phyloP scores from a whole-genome alignment of 2,797 vertebrate species.

The Novumbra hubbsi region DNA sequence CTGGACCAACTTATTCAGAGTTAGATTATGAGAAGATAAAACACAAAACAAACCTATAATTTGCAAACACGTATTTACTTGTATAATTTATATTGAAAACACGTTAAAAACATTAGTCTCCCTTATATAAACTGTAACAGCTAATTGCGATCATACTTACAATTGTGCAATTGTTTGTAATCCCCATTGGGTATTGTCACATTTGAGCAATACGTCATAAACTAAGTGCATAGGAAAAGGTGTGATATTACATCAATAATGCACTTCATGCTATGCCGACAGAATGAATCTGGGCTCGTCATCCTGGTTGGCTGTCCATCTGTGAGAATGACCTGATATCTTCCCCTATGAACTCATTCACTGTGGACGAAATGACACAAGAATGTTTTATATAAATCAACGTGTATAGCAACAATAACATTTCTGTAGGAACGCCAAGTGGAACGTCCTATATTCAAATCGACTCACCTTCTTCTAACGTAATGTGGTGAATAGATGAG shows the following conservation, averaged over 20 bases:
- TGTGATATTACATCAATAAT: slow-evolving; percentile 40
- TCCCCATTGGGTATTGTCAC: slow-evolving; percentile 32
- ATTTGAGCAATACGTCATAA: slow-evolving; percentile 48
- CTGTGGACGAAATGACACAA: slow-evolving; percentile 54
- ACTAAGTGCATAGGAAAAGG: slow-evolving; percentile 49
- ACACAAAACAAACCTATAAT: slow-evolving; percentile 25
- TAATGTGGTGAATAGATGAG: slow-evolving; percentile 87
- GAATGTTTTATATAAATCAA: not conserved
- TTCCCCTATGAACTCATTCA: slow-evolving; percentile 90
- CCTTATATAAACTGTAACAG: slow-evolving; percentile 66
- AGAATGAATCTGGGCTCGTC: slow-evolving; percentile 33
- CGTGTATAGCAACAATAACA: not conserved
- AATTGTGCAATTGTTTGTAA: slow-evolving; percentile 52
- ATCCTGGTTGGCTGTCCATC: slow-evolving; percentile 75
- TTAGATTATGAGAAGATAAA: not conserved
- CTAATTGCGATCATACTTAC: slow-evolving; percentile 65
- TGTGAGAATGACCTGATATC: slow-evolving; percentile 83
- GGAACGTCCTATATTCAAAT: not conserved
- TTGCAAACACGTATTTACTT: slow-evolving; percentile 34
- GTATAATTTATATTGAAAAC: slow-evolving; percentile 81
- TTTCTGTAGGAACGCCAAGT: not conserved
- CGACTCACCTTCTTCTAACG: slow-evolving; percentile 89
- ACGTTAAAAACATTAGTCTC: slow-evolving; percentile 71
- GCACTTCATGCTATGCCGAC: slow-evolving; percentile 13
- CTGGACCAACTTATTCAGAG: not conserved